Evolutionary conservation across 2,888 invertebrate genomes (phyloP).

Genomic region (Eupeodes latifasciatus): DNA sequence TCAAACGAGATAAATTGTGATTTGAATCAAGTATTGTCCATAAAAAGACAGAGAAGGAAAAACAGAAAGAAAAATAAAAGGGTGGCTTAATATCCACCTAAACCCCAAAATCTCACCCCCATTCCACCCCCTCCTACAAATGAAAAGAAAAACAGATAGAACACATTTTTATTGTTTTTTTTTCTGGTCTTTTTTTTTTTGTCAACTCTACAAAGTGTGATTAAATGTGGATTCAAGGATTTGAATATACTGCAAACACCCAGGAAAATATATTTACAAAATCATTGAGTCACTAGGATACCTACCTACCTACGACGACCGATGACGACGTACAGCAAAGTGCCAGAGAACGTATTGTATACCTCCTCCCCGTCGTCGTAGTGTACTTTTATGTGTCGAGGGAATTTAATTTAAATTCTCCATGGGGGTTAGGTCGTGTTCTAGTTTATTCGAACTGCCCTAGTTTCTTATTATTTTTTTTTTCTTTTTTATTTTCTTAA

Average conservation of each 20-base stretch:
- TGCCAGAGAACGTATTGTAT: too few species aligned
- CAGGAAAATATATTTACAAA: not conserved
- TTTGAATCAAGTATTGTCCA: conserved; percentile 51
- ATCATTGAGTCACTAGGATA: conserved; percentile 38
- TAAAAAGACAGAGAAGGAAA: not conserved
- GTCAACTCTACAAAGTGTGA: conserved; percentile 50
- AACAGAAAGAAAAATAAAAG: not conserved
- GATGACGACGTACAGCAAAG: too few species aligned
- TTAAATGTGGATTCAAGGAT: conserved; percentile 70
- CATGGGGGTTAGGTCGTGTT: conserved; percentile 70
- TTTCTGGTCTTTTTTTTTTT: conserved; percentile 6
- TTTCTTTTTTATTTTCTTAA: conserved; percentile 5
- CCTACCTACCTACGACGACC: not conserved
- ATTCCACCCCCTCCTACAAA: not conserved
- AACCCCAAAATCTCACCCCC: not conserved
- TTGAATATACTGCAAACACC: conserved; percentile 27
- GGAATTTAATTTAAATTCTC: conserved; percentile 72
- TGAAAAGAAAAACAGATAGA: conserved; percentile 30
- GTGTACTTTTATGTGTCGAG: conserved; percentile 35
- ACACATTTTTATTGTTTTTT: conserved; percentile 43
- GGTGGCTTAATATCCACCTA: conserved; percentile 4
- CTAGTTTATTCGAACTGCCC: conserved; percentile 66
- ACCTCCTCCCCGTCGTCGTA: not conserved
- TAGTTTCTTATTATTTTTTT: conserved; percentile 40
- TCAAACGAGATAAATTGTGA: conserved; percentile 58